Base-by-base conservation (phyloP, 1,140 invertebrate genomes). In the Meloidogyne floridensis region DNA sequence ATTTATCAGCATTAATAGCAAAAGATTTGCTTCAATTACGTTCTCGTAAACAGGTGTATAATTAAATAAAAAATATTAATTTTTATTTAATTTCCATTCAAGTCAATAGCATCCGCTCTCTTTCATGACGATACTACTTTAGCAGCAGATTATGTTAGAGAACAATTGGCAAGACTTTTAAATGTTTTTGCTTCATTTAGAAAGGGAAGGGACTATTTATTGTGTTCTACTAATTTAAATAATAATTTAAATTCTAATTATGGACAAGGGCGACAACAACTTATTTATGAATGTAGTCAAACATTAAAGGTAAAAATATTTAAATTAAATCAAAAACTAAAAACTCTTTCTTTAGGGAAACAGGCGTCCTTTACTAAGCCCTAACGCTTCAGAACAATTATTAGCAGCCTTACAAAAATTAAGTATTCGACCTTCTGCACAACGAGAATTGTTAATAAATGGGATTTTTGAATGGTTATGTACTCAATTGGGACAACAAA, bases 391-490 rank as follows among this genome's bases (percentile, higher is more conserved):
- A 0, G 87, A 88, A 20, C 87, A 87, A 59, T 77, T 80, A 15
- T 59, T 87, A 10, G 87, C 87, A n/a, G 69, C 80, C 42, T 71
- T 87, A n/a, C 87, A 87, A 54, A 87, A 87, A 51, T 54, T 87
- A 10, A 85, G 81, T 42, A 80, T 87, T n/a, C 20, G 87, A 42
- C 59, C 72, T 8, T 8, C 73, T 18, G 86, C 86, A 75, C 86
- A 87, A 80, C 87, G 89, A 72, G 86, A 87, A 72, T 65, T 87
- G 53, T 76, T 87, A 53, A 54, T 83, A 18, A 84, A 72, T 42
- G 87, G 86, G 1, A 88, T 87, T 82, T 83, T 87, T 18, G 86
- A 87, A 59, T 87, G 86, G 86, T 47, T 89, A 15, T 43, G 80
- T 51, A n/a, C 51, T 0, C 43, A 54, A 13, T 79, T 87, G 10